Evolutionary conservation across 2,797 vertebrate genomes (phyloP), one percentile per base, ranked within the genome.

Genomic region (Argentina silus): DNA sequence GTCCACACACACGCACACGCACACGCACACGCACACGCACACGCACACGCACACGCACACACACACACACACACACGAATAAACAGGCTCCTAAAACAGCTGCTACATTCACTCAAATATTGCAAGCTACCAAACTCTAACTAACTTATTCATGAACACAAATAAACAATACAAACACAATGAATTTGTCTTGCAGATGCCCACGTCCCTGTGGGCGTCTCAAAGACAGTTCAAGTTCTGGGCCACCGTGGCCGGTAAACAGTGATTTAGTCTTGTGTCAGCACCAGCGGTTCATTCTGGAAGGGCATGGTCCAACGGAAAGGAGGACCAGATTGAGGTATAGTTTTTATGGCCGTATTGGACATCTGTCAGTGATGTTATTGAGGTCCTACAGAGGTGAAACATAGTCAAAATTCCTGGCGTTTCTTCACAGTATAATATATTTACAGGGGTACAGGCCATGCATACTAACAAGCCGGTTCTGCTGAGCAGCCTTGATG

Each of bases 291-390:
- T 72, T 83, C 7, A 27, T 47, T n/a, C 43, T n/a, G 72, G 11
- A 63, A 36, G 70, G 65, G 75, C 60, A 66, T 61, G 76, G 62
- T 71, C 63, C 69, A 73, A 84, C 75, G 69, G 74, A 72, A 80
- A 66, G 43, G 53, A 82, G 75, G 64, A 76, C 65, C 76, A 78
- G 73, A 67, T 69, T 73, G 73, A 76, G 69, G 56, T 68, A 47
- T 14, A 45, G 61, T 81, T 78, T 86, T 85, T 72, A 77, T 63
- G 42, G 69, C 62, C 53, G 67, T 69, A 78, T 74, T 81, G 80
- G 80, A 87, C 80, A 82, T 88, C 83, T 88, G 86, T 85, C 83
- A 75, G 69, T 72, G 78, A 79, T 75, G 81, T 69, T 76, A 55
- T 65, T 80, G 78, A 66, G 57, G 76, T 77, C 69, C 78, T 55